Evolutionary conservation across 2,797 vertebrate genomes (phyloP).

Genomic region (Cynopterus sphinx): DNA sequence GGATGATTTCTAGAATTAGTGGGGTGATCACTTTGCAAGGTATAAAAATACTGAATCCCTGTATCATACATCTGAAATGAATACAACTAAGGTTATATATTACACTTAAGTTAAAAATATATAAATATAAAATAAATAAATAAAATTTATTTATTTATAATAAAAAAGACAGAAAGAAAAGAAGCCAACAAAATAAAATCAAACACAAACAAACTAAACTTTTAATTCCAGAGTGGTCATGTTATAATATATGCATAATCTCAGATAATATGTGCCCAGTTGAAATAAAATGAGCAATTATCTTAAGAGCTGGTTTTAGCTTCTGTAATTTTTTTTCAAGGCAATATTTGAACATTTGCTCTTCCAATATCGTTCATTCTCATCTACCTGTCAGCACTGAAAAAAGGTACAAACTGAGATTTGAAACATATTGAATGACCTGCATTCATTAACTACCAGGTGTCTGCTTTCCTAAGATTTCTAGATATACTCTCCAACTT

Average conservation of each 20-base stretch:
- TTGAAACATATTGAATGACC: neutral
- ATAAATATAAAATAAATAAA: too few species aligned
- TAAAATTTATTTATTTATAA: too few species aligned
- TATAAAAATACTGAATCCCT: too few species aligned
- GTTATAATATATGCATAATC: neutral
- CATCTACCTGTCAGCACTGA: neutral
- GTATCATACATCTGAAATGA: too few species aligned
- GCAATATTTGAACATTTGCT: neutral
- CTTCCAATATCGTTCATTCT: slow-evolving; percentile 1
- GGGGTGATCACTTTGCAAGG: too few species aligned
- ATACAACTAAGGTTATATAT: too few species aligned
- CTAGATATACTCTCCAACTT: neutral
- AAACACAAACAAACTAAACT: neutral
- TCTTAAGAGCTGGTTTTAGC: neutral
- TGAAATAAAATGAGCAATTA: neutral
- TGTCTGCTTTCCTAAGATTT: neutral
- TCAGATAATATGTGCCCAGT: neutral
- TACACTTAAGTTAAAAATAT: too few species aligned
- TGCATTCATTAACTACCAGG: neutral
- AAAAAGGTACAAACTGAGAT: neutral
- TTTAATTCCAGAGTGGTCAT: neutral
- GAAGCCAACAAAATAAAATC: neutral
- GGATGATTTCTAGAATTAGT: too few species aligned
- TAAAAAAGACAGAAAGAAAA: too few species aligned
- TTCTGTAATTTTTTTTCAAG: neutral